A percentile compares a stretch with the other conserved stretches of the same genome.
phyloP scores from a whole-genome alignment of 2,113 vertebrate genomes.

The Ammodytes marinus region DNA sequence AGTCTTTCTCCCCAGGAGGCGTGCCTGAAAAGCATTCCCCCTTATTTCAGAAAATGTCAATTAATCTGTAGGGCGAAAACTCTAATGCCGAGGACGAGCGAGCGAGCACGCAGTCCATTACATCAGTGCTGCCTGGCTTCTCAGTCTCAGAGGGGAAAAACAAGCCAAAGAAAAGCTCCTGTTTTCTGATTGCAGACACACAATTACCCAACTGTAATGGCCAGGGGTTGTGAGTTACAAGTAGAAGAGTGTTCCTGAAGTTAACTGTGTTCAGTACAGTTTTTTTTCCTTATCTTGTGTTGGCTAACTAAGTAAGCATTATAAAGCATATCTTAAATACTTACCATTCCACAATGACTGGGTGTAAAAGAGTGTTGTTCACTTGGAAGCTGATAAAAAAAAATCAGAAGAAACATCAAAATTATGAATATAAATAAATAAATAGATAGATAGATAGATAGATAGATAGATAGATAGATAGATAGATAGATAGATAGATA shows the following conservation, averaged over 20 bases:
- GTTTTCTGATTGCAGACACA: constrained; percentile 35
- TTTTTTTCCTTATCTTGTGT: neutral
- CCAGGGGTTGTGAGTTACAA: neutral
- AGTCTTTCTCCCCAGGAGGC: constrained; percentile 48
- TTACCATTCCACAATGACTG: constrained; percentile 95
- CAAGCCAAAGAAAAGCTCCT: constrained; percentile 5
- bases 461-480: too few species aligned
- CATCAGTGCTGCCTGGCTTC: constrained; percentile 28
- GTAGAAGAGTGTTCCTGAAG: constrained; percentile 1
- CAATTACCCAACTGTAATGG: constrained; percentile 19
- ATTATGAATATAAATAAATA: neutral
- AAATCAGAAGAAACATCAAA: neutral
- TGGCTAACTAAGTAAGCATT: neutral
- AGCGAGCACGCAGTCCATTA: constrained; percentile 74
- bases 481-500: too few species aligned
- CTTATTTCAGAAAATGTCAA: constrained; percentile 76
- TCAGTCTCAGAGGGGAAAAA: constrained; percentile 11
- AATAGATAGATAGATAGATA: too few species aligned
- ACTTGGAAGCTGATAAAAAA: constrained; percentile 87
- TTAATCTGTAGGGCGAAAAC: constrained; percentile 61
- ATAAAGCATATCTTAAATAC: constrained; percentile 61
- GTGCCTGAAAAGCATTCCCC: constrained; percentile 69
- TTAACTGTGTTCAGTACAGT: neutral
- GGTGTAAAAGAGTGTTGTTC: constrained; percentile 91
- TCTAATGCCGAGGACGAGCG: constrained; percentile 71